Percentiles rank a stretch among this genome's conserved stretches.
Evolutionary conservation across 2,113 vertebrate genomes (phyloP).

Genomic region (Barbus barbus): DNA sequence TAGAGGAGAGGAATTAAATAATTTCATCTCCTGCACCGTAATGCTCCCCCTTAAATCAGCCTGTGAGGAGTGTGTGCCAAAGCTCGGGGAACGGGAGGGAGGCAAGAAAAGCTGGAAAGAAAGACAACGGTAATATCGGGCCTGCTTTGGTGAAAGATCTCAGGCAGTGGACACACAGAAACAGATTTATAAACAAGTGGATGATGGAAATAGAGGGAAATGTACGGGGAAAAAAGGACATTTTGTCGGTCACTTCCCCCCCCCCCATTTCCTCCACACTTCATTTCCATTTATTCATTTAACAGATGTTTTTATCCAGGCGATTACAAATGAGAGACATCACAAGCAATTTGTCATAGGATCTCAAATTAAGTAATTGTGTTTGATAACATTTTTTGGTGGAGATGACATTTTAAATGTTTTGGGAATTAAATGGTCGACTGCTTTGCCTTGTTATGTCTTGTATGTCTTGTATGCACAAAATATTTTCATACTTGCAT

Average conservation of each 20-base stretch:
- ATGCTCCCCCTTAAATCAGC: constrained; percentile 42
- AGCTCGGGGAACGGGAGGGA: not conserved
- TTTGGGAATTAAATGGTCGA: not conserved
- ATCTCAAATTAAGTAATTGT: not conserved
- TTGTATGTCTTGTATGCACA: not conserved
- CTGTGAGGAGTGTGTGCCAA: constrained; percentile 25
- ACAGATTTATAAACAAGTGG: not conserved
- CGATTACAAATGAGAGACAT: not conserved
- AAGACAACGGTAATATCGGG: constrained; percentile 40
- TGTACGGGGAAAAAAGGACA: not conserved
- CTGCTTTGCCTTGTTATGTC: too few species aligned
- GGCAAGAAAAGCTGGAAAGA: constrained; percentile 31
- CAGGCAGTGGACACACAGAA: constrained; percentile 6
- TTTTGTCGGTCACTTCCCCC: too few species aligned
- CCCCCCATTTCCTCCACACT: too few species aligned
- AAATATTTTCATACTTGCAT: not conserved
- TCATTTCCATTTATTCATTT: too few species aligned
- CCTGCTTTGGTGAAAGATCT: constrained; percentile 45
- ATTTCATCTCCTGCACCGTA: constrained; percentile 45
- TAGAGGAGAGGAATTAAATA: constrained; percentile 41
- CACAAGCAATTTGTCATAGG: not conserved
- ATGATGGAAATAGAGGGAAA: not conserved
- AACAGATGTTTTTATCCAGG: not conserved
- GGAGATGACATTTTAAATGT: not conserved
- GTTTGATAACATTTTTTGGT: not conserved